Conservation (phyloP, 2,113 vertebrate genomes). For the Centropus bengalensis region DNA sequence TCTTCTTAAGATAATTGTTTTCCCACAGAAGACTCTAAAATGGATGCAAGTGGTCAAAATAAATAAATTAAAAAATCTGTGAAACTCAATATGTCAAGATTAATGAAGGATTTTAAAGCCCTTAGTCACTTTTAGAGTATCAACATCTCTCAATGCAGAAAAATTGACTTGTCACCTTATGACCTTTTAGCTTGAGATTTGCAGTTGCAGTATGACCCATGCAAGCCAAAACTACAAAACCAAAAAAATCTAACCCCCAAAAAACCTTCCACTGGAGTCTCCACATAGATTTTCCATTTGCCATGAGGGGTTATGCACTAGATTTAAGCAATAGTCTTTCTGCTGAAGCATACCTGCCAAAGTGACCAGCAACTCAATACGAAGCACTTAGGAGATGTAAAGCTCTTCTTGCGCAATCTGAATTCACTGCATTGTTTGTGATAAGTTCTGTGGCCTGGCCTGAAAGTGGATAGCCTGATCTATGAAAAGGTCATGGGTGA, state of each 20-base stretch:
- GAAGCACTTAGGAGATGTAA: constrained; percentile 39
- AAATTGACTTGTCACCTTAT: not conserved
- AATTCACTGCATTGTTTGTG: constrained; percentile 56
- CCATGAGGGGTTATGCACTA: not conserved
- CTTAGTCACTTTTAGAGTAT: constrained; percentile 4
- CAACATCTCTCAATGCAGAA: not conserved
- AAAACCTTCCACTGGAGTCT: not conserved
- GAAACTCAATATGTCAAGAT: not conserved
- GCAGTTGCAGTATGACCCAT: not conserved
- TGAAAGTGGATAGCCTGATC: constrained; percentile 74
- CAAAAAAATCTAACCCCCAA: not conserved
- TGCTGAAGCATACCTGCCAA: not conserved
- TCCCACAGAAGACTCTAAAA: not conserved
- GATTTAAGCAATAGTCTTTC: not conserved
- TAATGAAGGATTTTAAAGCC: constrained; percentile 21
- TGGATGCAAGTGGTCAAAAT: not conserved
- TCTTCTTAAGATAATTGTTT: not conserved
- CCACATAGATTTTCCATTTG: not conserved
- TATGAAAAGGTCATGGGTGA: constrained; percentile 82
- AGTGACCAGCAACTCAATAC: not conserved
- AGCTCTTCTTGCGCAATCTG: constrained; percentile 39
- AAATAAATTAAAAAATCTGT: not conserved
- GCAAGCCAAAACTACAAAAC: not conserved
- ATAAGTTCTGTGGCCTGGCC: constrained; percentile 53
- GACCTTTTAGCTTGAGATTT: constrained; percentile 21